Conservation (phyloP, 2,888 invertebrate genomes). For the Lathronympha strigana region DNA sequence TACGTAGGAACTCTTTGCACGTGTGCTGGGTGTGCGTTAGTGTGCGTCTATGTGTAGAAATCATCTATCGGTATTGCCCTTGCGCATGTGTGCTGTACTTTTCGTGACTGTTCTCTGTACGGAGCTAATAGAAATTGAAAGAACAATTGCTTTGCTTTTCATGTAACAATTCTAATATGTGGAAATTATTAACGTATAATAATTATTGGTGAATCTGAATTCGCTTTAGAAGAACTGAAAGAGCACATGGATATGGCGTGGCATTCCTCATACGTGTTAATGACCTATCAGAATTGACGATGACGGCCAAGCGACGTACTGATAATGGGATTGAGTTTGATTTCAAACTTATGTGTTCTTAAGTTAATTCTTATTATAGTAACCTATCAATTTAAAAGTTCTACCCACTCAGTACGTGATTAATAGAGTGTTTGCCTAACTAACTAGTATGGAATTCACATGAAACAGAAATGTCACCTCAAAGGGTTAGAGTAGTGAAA, state of each 20-base stretch:
- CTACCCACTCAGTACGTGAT: too few relatives aligned
- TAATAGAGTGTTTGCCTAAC: too few relatives aligned
- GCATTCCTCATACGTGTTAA: not conserved
- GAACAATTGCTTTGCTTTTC: constrained; percentile 30
- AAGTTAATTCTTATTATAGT: not conserved
- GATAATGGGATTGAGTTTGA: not conserved
- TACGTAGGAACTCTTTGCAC: not conserved
- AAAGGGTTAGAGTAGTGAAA: too few relatives aligned
- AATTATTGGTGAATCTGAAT: constrained; percentile 9
- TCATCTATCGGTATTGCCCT: constrained; percentile 17
- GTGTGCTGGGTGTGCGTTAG: not conserved
- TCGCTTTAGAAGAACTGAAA: not conserved
- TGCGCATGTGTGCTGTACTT: constrained; percentile 24
- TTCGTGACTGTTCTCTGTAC: constrained; percentile 20
- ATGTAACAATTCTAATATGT: constrained; percentile 22
- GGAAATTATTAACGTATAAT: constrained; percentile 14
- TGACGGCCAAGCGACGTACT: not conserved
- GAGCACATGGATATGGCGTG: not conserved
- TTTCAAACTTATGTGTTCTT: too few relatives aligned
- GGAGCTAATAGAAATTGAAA: constrained; percentile 32
- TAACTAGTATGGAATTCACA: too few relatives aligned
- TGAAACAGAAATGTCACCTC: too few relatives aligned
- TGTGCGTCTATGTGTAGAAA: constrained; percentile 14
- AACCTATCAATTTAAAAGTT: not conserved
- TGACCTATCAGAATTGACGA: constrained; percentile 3